Evolutionary conservation across 2,888 invertebrate genomes (phyloP).

Genomic region (Oscheius sp.): DNA sequence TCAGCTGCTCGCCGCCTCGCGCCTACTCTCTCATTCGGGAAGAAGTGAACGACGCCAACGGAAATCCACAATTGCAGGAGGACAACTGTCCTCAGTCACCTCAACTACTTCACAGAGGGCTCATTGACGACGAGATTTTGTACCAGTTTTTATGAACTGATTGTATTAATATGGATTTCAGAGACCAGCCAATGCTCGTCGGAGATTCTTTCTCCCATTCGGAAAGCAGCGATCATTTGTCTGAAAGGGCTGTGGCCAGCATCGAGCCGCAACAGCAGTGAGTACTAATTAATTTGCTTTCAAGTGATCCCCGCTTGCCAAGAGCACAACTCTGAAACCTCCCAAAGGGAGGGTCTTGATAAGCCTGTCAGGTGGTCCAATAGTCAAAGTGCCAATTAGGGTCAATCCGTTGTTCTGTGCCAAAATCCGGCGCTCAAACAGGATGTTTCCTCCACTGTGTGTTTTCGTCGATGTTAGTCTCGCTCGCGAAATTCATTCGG

Average conservation of each 20-base stretch:
- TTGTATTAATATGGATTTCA: conserved; percentile 31
- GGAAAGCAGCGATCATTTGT: conserved; percentile 52
- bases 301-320: too few relatives aligned
- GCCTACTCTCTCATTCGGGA: conserved; percentile 27
- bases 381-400: background rate
- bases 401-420: background rate
- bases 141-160: conserved; percentile 38
- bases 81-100: conserved; percentile 17
- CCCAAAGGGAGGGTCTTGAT: too few relatives aligned
- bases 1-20: conserved; percentile 26
- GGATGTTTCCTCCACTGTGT: conserved; percentile 27
- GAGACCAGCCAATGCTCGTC: conserved; percentile 65
- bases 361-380: too few relatives aligned
- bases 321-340: too few relatives aligned
- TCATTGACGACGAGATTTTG: conserved; percentile 66
- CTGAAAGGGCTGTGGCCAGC: conserved; percentile 29
- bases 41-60: conserved; percentile 34
- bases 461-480: conserved; percentile 22
- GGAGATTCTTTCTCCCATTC: conserved; percentile 61
- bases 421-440: conserved; percentile 11
- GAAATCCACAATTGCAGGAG: conserved; percentile 21
- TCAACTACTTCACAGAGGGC: conserved; percentile 42
- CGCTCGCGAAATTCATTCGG: conserved; percentile 19
- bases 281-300: background rate
- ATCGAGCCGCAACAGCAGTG: conserved; percentile 34